phyloP scores from a whole-genome alignment of 1,140 invertebrate species.

The Steinernema khuongi region DNA sequence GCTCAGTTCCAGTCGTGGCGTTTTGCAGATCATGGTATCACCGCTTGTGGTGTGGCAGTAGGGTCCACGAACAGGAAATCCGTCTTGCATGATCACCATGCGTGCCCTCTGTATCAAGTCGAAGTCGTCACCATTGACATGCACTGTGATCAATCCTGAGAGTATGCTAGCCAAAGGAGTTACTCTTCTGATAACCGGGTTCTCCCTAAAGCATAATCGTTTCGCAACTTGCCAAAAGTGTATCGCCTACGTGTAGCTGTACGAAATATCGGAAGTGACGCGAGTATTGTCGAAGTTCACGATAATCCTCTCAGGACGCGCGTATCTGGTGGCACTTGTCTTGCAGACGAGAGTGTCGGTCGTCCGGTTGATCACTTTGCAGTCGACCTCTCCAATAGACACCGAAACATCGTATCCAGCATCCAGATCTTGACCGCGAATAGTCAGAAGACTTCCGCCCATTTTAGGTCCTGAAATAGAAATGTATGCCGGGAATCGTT shows the following conservation, averaged over 20 bases:
- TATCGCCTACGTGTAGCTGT: not conserved
- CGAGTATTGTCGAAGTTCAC: conserved; percentile 49
- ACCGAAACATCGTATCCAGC: conserved; percentile 83
- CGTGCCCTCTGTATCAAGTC: conserved; percentile 44
- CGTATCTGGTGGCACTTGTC: conserved; percentile 34
- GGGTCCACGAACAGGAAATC: conserved; percentile 33
- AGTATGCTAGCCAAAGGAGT: conserved; percentile 34
- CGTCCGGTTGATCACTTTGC: conserved; percentile 67
- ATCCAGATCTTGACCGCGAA: conserved; percentile 83
- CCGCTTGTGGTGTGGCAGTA: not conserved
- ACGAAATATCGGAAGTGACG: conserved; percentile 10
- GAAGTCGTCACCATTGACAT: conserved; percentile 42
- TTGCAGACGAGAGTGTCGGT: conserved; percentile 41
- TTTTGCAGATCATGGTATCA: conserved; percentile 39
- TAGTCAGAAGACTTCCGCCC: conserved; percentile 84
- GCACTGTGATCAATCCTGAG: conserved; percentile 46
- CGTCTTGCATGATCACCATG: conserved; percentile 47
- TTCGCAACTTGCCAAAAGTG: conserved; percentile 21
- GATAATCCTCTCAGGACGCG: conserved; percentile 37
- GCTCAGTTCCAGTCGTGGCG: conserved; percentile 39
- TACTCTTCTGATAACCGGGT: conserved; percentile 42
- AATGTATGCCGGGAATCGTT: not conserved
- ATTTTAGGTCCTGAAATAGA: conserved; percentile 72
- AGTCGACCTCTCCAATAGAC: conserved; percentile 79
- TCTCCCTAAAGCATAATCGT: conserved; percentile 39